Evolutionary conservation across 2,113 vertebrate genomes (phyloP), one percentile per base, ranked within the genome.

Genomic region (Rana temporaria): DNA sequence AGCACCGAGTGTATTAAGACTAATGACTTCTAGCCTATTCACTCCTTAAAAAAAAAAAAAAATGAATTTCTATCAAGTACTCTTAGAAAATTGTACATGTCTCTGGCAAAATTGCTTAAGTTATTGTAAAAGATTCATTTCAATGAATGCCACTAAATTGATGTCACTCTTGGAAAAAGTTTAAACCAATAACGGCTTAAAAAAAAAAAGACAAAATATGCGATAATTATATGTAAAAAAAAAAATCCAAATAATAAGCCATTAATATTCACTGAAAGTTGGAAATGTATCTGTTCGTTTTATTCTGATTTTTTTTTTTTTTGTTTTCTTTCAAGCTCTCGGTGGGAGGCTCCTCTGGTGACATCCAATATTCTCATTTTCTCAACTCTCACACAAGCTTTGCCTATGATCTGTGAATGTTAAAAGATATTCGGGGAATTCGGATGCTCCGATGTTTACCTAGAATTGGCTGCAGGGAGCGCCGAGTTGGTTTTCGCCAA

Each of bases 381-480:
- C 89, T 88, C 90, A 95, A 91, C 92, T 92, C 95, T 95, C 90
- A 92, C 92, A 95, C 94, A 94, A 94, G 92, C 88, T 89, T 91
- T 91, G 90, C 81, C 86, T 90, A 90, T 92, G 93, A 94, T 94
- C 92, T 90, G 85, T 86, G 90, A 93, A 94, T 93, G 92, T 89
- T 48, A 48, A 90, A 94, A 96, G 93, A 91, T 85, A 88, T 87
- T 90, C 88, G 89, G 90, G 93, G 88, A 87, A 91, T 92, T 90
- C 14, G 42, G 88, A 92, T 92, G 95, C 92, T 74, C 26, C 24
- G 64, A 34, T 74, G 73, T 53, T 81, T 64, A 65, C 55, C 19
- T 20, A 59, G 66, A 71, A 66, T 66, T 62, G 62, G 42, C 80
- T 74, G 32, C 55, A 60, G 67, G 12, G 42, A 48, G 2, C 8